Percentiles rank a stretch among this genome's conserved stretches.
Conservation (phyloP, 2,888 invertebrate species). For the Pyralis farinalis region DNA sequence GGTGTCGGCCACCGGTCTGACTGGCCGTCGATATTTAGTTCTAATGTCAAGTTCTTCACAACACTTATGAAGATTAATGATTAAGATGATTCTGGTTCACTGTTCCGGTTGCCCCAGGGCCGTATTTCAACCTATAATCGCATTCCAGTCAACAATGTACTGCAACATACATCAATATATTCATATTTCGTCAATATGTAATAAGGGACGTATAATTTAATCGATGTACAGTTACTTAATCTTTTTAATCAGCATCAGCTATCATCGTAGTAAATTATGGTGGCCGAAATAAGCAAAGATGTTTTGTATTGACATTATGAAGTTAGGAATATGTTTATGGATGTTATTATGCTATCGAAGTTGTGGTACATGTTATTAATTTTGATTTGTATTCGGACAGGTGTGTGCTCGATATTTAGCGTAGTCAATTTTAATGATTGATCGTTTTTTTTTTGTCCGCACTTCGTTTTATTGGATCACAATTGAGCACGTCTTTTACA, state of each 20-base stretch:
- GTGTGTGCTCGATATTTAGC: too few species aligned
- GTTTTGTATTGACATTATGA: not conserved
- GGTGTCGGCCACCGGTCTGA: slow-evolving; percentile 37
- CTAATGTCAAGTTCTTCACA: slow-evolving; percentile 35
- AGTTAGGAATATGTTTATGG: not conserved
- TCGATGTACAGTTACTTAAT: slow-evolving; percentile 3
- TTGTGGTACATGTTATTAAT: too few species aligned
- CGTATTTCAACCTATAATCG: not conserved
- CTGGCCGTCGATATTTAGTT: slow-evolving; percentile 43
- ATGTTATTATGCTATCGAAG: too few species aligned
- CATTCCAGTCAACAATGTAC: not conserved
- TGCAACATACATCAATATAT: slow-evolving; percentile 1
- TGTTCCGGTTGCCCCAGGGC: not conserved
- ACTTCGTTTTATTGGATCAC: not conserved
- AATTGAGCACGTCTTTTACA: too few species aligned
- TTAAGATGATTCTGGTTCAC: slow-evolving; percentile 18
- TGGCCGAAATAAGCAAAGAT: not conserved
- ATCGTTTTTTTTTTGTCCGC: not conserved
- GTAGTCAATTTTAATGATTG: not conserved
- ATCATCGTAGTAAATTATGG: slow-evolving; percentile 1
- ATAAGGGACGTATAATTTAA: slow-evolving; percentile 4
- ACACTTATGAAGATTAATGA: slow-evolving; percentile 45
- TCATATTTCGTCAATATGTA: slow-evolving; percentile 1
- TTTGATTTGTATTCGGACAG: too few species aligned
- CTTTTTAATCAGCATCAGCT: not conserved